Base-by-base conservation (phyloP, 2,797 vertebrate genomes). In the Monodelphis domestica region DNA sequence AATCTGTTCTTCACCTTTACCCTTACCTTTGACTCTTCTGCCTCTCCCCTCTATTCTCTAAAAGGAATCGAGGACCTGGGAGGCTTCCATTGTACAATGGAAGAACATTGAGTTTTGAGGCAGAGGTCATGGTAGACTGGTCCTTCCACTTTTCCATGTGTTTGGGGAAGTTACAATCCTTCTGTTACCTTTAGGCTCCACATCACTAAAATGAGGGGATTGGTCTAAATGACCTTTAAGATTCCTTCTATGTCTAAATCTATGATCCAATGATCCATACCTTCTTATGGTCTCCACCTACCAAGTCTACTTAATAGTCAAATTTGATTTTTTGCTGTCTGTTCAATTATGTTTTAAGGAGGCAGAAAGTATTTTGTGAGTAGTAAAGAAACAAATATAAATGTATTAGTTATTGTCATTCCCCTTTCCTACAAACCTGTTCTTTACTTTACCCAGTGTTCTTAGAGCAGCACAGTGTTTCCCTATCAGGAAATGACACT, bases 61-160 rank as follows among this genome's bases (percentile, higher is more conserved):
- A 52, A 63, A 52, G 88, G 54, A 90, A 90, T 17, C 12, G 30
- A 63, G 90, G 52, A 93, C 53, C 70, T 17, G 3, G 15, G n/a
- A 78, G 30, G 2, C 7, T 15, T 11, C 91, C 70, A 54, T 5
- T 0, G 0, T 45, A 30, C 91, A 88, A 91, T 52, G 92, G 1
- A 90, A 90, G 53, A 28, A 45, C 70, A 87, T 12, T 52, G 33
- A 57, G 84, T 3, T 11, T 38, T 88, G 55, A 91, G 51, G 30
- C 53, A 88, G 94, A 89, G 90, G 54, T 52, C 53, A 78, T 52
- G 59, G 59, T 57, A 70, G 63, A 70, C 63, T 38, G n/a, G 33
- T 26, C 10, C n/a, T 70, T 70, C 14, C 33, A 38, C 63, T 88
- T 95, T 95, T 38, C n/a, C 89, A 11, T 89, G 33, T 91, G 26